Conservation (phyloP, 1,140 invertebrate genomes). For the Heliconius nattereri region DNA sequence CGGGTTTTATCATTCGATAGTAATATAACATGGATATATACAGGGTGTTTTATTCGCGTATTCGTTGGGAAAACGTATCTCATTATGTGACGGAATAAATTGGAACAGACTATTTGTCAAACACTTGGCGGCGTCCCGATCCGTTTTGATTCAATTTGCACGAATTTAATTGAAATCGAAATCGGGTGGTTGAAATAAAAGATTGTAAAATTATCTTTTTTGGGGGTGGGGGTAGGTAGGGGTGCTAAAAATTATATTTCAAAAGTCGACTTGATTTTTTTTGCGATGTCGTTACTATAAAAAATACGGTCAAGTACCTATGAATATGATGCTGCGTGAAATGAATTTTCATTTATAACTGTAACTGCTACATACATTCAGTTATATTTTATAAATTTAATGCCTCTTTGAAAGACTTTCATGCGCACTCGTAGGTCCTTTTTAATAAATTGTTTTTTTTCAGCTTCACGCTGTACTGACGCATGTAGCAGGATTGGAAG, state of each 20-base stretch:
- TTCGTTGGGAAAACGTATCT: conserved; percentile 68
- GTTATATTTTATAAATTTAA: background rate
- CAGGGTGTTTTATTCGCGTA: conserved; percentile 63
- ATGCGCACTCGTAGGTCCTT: background rate
- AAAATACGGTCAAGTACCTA: conserved; percentile 24
- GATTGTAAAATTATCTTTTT: conserved; percentile 26
- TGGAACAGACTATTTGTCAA: conserved; percentile 75
- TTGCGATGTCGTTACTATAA: conserved; percentile 4
- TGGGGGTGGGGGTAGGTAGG: too few species aligned
- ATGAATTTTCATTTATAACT: conserved; percentile 11
- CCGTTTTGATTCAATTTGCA: conserved; percentile 70
- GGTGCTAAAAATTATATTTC: conserved; percentile 28
- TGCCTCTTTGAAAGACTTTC: background rate
- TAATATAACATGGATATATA: conserved; percentile 61
- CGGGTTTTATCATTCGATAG: conserved; percentile 39
- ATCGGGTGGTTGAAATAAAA: conserved; percentile 62
- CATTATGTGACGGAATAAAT: conserved; percentile 76
- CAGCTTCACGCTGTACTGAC: too few species aligned
- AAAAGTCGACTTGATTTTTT: conserved; percentile 21
- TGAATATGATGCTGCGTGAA: conserved; percentile 13
- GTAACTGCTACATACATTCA: background rate
- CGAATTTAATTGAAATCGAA: conserved; percentile 77
- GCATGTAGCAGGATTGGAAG: too few species aligned
- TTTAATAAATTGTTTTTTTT: background rate
- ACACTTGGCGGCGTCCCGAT: conserved; percentile 68